These are phyloP conservation scores for Epinephelus awoara DNA, from an alignment of 2,797 vertebrate genomes.

Conservation along the genomic window DNA sequence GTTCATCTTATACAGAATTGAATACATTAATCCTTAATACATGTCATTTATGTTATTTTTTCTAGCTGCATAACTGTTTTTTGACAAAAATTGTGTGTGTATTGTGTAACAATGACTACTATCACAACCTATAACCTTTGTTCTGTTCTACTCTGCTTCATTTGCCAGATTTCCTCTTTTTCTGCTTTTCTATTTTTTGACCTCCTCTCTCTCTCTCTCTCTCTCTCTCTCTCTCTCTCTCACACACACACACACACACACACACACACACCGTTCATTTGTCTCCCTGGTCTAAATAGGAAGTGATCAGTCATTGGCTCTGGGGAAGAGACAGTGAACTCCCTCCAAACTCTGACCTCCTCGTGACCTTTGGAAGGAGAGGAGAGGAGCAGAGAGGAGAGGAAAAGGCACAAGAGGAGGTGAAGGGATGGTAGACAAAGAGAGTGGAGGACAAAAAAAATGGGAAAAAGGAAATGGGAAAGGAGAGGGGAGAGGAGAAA, in stretches of 20 bases:
- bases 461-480: background rate
- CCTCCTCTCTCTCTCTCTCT: background rate
- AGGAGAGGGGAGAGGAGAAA: background rate
- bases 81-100: background rate
- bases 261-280: slow-evolving; percentile 45
- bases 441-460: background rate
- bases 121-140: background rate
- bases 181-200: background rate
- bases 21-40: background rate
- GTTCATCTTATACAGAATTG: background rate
- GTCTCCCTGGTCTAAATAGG: slow-evolving; percentile 71
- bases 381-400: slow-evolving; percentile 11
- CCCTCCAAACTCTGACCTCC: slow-evolving; percentile 64
- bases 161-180: slow-evolving; percentile 21
- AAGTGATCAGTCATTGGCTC: slow-evolving; percentile 77
- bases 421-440: slow-evolving; percentile 10
- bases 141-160: background rate
- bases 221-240: background rate
- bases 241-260: slow-evolving; percentile 11
- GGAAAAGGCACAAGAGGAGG: slow-evolving; percentile 24
- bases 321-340: slow-evolving; percentile 71
- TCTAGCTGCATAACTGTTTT: background rate
- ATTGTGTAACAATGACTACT: background rate
- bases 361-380: slow-evolving; percentile 53
- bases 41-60: background rate